A percentile compares a stretch with the other conserved stretches of the same genome.
These are phyloP conservation scores for Dolichomitus sp. DNA, from an alignment of 2,888 invertebrate genomes.

Conservation along the genomic window DNA sequence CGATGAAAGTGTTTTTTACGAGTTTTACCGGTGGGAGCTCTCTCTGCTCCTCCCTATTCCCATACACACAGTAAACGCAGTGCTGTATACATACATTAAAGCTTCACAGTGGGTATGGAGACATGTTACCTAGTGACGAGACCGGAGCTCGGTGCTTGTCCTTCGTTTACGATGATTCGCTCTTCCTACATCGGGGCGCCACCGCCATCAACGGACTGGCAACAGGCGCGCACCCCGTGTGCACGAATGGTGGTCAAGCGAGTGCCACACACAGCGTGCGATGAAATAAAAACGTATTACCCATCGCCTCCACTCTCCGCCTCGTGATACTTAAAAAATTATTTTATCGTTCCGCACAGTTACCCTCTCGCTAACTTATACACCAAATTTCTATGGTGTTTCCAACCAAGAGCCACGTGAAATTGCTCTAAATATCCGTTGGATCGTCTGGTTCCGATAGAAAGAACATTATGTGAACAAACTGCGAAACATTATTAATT, in stretches of 20 bases:
- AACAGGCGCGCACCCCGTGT: slow-evolving; percentile 31
- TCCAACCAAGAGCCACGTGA: background rate
- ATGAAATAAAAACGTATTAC: slow-evolving; percentile 49
- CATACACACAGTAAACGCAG: slow-evolving; percentile 1
- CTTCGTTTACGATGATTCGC: slow-evolving; percentile 57
- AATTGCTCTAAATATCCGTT: background rate
- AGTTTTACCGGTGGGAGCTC: slow-evolving; percentile 50
- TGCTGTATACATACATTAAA: slow-evolving; percentile 31
- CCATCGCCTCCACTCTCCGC: background rate
- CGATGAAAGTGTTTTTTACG: slow-evolving; percentile 60
- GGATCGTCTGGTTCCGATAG: background rate
- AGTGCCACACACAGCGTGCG: slow-evolving; percentile 6
- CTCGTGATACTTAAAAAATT: slow-evolving; percentile 34
- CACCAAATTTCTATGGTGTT: background rate
- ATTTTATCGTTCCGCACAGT: slow-evolving; percentile 28
- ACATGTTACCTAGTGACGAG: slow-evolving; percentile 29
- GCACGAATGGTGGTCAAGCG: slow-evolving; percentile 18
- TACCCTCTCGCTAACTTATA: background rate
- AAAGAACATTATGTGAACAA: background rate
- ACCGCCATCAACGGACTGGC: slow-evolving; percentile 16
- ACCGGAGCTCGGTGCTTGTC: slow-evolving; percentile 25
- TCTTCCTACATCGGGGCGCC: slow-evolving; percentile 15
- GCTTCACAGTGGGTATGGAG: slow-evolving; percentile 18
- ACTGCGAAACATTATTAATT: background rate
- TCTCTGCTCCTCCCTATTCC: background rate